Percentiles rank a stretch among this genome's conserved stretches.
Evolutionary conservation across 2,113 vertebrate genomes (phyloP).

Genomic region (Lophura nycthemera): DNA sequence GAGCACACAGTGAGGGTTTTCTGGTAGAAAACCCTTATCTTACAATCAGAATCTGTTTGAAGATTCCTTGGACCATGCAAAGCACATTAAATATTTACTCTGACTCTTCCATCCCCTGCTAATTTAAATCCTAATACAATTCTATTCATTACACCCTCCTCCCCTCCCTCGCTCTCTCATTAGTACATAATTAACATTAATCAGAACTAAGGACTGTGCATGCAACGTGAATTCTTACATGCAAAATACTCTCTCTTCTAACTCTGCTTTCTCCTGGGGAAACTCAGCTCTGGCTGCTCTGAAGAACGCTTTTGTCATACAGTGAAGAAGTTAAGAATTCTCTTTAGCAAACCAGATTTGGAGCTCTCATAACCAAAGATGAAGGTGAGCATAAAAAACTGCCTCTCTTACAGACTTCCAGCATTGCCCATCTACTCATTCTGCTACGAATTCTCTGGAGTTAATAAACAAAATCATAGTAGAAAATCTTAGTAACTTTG

Average conservation of each 20-base stretch:
- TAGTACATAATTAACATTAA: slow-evolving; percentile 37
- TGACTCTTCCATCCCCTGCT: background rate
- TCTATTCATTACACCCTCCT: slow-evolving; percentile 14
- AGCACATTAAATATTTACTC: slow-evolving; percentile 34
- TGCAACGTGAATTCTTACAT: background rate
- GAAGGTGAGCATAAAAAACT: background rate
- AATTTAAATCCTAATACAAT: slow-evolving; percentile 40
- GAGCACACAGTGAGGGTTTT: background rate
- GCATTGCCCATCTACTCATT: background rate
- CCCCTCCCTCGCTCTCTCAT: background rate
- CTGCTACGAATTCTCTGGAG: background rate
- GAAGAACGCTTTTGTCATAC: background rate
- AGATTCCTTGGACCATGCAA: background rate
- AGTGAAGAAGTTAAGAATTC: background rate
- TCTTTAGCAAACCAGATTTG: slow-evolving; percentile 19
- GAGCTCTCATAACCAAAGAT: background rate
- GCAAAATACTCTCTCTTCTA: background rate
- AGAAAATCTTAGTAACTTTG: background rate
- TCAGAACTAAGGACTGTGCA: background rate
- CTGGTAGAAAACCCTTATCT: background rate
- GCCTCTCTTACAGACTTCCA: background rate
- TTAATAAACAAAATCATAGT: background rate
- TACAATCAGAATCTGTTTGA: background rate
- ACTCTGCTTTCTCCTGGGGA: background rate
- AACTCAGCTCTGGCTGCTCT: background rate